Base-by-base conservation (phyloP, 2,113 vertebrate genomes). In the Campylorhamphus procurvoides region DNA sequence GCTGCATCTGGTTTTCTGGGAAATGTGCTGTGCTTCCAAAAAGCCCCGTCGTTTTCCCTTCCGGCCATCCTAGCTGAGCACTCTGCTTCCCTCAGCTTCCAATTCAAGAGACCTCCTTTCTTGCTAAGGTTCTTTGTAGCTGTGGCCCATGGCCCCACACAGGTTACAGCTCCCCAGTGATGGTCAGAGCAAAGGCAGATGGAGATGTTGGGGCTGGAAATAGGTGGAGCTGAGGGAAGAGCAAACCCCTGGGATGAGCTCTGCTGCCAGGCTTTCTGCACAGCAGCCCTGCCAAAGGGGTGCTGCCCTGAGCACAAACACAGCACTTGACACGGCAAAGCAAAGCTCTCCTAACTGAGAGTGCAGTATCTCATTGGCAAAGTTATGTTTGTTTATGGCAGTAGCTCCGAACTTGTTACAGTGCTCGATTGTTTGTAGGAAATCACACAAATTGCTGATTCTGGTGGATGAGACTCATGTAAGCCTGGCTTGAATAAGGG, bases 101-200 rank as follows among this genome's bases (percentile, higher is more conserved):
- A 7, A 0, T 4, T 33, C 73, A 25, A 13, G 44, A 12, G 9
- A 11, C 3, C 8, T 18, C 14, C 24, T 29, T 52, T 56, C n/a
- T 53, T 39, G 37, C 16, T 35, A 3, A 37, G 24, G n/a, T 27
- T 81, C 31, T 68, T 84, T 92, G 63, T 10, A 76, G 19, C 37
- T 3, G 0, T 44, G 1, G 1, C 5, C 11, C 1, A 0, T 17
- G 55, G 35, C 46, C 64, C 13, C 75, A 3, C 27, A 6, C 11
- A 64, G n/a, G 7, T 67, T 10, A 3, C 67, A 60, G 3, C 6
- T 78, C 56, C 42, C 8, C 35, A 5, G 37, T 6, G 66, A 27
- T 3, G 46, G 20, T 29, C 42, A 29, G 46, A 35, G 6, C 25
- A 1, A 40, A 49, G 76, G 59, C 47, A n/a, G 4, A 18, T 11